Conservation (phyloP, 2,113 vertebrate species). For the Lanius collurio region DNA sequence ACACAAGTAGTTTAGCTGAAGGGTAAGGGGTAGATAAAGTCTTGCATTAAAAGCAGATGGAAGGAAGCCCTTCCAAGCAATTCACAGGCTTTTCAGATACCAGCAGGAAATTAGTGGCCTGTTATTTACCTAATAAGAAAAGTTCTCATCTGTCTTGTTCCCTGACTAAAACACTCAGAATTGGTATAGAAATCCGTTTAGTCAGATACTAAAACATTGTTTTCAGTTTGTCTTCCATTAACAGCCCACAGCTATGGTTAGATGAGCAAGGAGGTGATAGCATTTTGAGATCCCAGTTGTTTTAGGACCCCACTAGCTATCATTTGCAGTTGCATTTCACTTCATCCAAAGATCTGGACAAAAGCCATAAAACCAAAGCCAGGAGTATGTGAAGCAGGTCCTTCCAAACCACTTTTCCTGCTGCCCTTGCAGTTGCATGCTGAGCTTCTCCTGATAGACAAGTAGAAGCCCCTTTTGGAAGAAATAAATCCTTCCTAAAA, state of each 20-base stretch:
- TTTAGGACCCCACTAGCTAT: background rate
- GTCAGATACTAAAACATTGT: background rate
- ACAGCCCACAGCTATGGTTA: background rate
- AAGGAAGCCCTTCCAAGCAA: background rate
- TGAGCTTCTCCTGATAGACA: background rate
- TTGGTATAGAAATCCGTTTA: background rate
- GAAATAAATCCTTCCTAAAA: background rate
- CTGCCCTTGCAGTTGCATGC: background rate
- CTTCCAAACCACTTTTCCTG: background rate
- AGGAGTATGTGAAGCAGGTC: background rate
- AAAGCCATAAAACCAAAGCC: background rate
- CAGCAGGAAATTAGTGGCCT: background rate
- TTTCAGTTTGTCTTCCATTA: background rate
- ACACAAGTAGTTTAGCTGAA: background rate
- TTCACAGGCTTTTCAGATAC: background rate
- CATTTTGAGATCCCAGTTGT: background rate
- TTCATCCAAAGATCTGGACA: background rate
- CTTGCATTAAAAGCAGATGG: background rate
- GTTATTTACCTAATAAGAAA: background rate
- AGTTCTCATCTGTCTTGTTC: background rate
- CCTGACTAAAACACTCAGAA: background rate
- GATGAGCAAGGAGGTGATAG: accelerated
- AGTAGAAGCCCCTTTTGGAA: background rate
- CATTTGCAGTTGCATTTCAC: background rate
- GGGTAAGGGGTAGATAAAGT: background rate